A percentile compares a stretch with the other conserved stretches of the same genome.
Evolutionary conservation across 2,888 invertebrate species (phyloP).

Genomic region (Microplitis deprimator): DNA sequence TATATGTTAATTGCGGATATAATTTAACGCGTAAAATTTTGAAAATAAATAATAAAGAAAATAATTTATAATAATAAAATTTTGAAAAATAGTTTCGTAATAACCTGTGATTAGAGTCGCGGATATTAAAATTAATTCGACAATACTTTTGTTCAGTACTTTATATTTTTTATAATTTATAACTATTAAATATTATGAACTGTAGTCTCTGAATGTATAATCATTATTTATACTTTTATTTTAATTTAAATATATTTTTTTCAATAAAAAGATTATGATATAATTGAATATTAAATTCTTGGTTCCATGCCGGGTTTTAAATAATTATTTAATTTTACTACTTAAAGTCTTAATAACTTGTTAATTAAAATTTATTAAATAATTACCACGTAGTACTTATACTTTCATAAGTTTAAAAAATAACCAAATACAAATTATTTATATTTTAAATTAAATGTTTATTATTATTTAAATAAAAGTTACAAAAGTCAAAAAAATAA

Average conservation of each 20-base stretch:
- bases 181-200: neutral
- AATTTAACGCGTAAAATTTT: neutral
- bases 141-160: neutral
- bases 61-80: neutral
- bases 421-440: too few relatives aligned
- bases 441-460: neutral
- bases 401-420: too few relatives aligned
- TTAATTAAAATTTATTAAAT: too few relatives aligned
- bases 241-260: neutral
- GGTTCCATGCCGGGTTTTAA: neutral
- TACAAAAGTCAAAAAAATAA: too few relatives aligned
- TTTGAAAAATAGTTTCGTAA: neutral
- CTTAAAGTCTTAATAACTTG: too few relatives aligned
- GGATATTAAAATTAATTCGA: neutral
- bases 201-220: neutral
- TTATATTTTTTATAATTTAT: neutral
- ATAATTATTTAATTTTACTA: too few relatives aligned
- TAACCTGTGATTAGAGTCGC: neutral
- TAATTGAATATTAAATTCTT: neutral
- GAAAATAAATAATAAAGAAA: neutral
- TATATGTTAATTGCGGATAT: neutral
- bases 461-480: neutral
- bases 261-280: neutral
- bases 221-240: neutral
- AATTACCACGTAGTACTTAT: too few relatives aligned